phyloP scores from a whole-genome alignment of 2,888 invertebrate species.

The Atethmia centrago region DNA sequence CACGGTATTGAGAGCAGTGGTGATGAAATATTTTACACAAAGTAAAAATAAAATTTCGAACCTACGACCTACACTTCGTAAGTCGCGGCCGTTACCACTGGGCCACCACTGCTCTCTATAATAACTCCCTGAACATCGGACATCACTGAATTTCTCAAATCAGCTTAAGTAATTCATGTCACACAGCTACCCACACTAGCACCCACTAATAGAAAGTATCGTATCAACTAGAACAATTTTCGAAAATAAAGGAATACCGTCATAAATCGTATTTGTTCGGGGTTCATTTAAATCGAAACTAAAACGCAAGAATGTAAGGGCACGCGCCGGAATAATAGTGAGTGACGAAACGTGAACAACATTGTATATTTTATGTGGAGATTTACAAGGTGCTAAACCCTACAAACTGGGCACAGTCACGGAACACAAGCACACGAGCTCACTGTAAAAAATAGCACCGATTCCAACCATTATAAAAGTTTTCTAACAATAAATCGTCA shows the following conservation, averaged over 20 bases:
- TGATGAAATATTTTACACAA: too few species aligned
- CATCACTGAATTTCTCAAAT: background rate
- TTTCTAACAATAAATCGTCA: constrained; percentile 45
- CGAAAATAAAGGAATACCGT: background rate
- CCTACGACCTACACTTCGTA: too few species aligned
- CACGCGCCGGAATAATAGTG: constrained; percentile 72
- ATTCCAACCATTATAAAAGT: constrained; percentile 50
- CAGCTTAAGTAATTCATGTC: background rate
- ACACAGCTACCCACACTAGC: background rate
- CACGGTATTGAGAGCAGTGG: too few species aligned
- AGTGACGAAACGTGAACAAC: constrained; percentile 75
- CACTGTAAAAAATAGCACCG: constrained; percentile 57
- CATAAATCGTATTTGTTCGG: constrained; percentile 50
- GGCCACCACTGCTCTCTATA: too few species aligned
- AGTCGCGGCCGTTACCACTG: too few species aligned
- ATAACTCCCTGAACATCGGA: background rate
- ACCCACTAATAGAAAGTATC: background rate
- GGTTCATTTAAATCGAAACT: constrained; percentile 71
- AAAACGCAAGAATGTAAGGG: constrained; percentile 74
- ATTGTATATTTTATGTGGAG: constrained; percentile 86
- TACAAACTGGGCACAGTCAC: constrained; percentile 79
- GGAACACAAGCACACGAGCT: constrained; percentile 73
- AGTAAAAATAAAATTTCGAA: too few species aligned
- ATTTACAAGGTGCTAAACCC: constrained; percentile 88
- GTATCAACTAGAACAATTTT: background rate